These are phyloP conservation scores for Indri indri DNA, from an alignment of 2,113 vertebrate genomes.

Conservation along the genomic window DNA sequence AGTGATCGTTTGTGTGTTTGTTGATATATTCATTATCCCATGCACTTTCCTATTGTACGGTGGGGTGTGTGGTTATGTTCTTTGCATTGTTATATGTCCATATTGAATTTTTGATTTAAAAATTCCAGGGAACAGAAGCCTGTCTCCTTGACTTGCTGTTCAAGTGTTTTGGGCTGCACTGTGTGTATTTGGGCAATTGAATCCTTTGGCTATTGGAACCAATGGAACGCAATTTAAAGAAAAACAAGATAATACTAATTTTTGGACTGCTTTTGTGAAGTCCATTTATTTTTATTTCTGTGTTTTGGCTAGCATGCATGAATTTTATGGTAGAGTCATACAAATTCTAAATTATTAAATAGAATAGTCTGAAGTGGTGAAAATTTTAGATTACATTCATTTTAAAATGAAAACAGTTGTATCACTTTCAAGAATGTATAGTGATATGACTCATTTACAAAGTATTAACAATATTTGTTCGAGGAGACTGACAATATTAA, in stretches of 20 bases:
- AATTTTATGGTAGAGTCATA: constrained; percentile 52
- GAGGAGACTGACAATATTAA: constrained; percentile 1
- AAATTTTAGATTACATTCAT: constrained; percentile 64
- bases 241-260: constrained; percentile 72
- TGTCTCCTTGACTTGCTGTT: constrained; percentile 25
- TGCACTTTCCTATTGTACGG: not conserved
- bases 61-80: not conserved
- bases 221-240: constrained; percentile 48
- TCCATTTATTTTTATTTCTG: constrained; percentile 72
- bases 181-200: constrained; percentile 50
- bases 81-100: not conserved
- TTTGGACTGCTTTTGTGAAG: constrained; percentile 60
- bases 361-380: constrained; percentile 53
- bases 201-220: constrained; percentile 40
- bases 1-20: not conserved
- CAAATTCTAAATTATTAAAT: constrained; percentile 67
- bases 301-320: constrained; percentile 56
- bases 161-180: constrained; percentile 15
- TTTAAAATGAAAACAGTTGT: constrained; percentile 62
- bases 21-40: not conserved
- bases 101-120: constrained; percentile 31
- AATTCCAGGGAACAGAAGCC: not conserved
- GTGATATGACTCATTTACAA: constrained; percentile 63
- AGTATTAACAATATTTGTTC: constrained; percentile 67
- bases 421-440: constrained; percentile 53